A percentile compares a stretch with the other conserved stretches of the same genome.
These are phyloP conservation scores for Ranitomeya imitator DNA, from an alignment of 2,113 vertebrate species.

Conservation along the genomic window DNA sequence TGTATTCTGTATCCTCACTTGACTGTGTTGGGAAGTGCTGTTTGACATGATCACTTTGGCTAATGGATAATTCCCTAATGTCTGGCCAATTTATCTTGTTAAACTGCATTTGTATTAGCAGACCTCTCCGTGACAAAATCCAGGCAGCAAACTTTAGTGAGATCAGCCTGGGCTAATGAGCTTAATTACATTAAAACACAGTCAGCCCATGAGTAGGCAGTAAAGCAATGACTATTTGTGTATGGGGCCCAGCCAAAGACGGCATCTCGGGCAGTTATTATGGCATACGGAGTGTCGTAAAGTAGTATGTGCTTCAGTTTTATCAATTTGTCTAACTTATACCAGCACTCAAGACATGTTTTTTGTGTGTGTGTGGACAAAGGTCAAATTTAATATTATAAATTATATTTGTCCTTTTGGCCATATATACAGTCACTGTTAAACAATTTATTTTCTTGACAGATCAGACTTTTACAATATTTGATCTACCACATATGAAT, in stretches of 20 bases:
- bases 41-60: neutral
- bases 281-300: neutral
- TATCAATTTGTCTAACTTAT: too few relatives aligned
- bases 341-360: too few relatives aligned
- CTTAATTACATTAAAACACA: conserved; percentile 30
- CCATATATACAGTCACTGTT: too few relatives aligned
- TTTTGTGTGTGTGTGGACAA: too few relatives aligned
- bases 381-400: too few relatives aligned
- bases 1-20: neutral
- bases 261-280: neutral
- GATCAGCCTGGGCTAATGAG: conserved; percentile 20
- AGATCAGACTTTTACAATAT: too few relatives aligned
- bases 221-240: conserved; percentile 69
- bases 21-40: neutral
- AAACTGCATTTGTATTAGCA: neutral
- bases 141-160: neutral
- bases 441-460: too few relatives aligned
- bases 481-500: too few relatives aligned
- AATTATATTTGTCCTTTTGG: too few relatives aligned
- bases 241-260: neutral
- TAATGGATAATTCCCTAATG: conserved; percentile 46
- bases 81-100: neutral
- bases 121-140: conserved; percentile 38
- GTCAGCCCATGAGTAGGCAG: neutral
- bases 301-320: neutral